These are phyloP conservation scores for Arrhopalites spinosus DNA, from an alignment of 2,888 invertebrate species.

Conservation along the genomic window DNA sequence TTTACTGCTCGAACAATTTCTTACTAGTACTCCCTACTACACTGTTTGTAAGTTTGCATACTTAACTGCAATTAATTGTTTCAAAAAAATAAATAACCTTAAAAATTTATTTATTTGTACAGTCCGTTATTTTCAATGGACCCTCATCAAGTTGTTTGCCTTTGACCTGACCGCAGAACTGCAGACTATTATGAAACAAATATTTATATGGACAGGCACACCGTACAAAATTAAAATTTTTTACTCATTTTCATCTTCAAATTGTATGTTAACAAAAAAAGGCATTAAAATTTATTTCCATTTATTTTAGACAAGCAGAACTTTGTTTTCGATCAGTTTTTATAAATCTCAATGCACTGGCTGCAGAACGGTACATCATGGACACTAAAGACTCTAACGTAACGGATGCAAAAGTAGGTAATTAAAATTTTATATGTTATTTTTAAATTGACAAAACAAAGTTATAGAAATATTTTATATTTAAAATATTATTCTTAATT, in stretches of 20 bases:
- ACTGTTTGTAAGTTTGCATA: constrained; percentile 35
- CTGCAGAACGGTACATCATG: constrained; percentile 38
- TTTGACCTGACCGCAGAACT: constrained; percentile 42
- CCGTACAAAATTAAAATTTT: constrained; percentile 26
- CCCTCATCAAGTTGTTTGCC: constrained; percentile 39
- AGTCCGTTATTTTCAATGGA: constrained; percentile 47
- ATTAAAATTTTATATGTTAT: background rate
- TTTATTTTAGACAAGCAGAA: constrained; percentile 27
- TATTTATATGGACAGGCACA: constrained; percentile 29
- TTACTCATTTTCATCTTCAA: too few relatives aligned
- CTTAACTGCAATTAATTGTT: background rate
- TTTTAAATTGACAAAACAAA: too few relatives aligned
- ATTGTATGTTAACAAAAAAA: background rate
- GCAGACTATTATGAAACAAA: constrained; percentile 22
- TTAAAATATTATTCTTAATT: background rate
- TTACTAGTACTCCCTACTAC: constrained; percentile 36
- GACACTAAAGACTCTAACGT: background rate
- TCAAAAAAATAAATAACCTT: background rate
- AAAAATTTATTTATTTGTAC: background rate
- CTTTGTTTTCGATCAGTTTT: constrained; percentile 43
- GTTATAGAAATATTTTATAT: background rate
- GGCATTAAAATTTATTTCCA: background rate
- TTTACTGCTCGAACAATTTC: constrained; percentile 23
- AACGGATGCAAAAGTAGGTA: background rate
- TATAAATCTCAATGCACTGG: constrained; percentile 39